phyloP scores from a whole-genome alignment of 2,888 invertebrate genomes.

The Limenitis camilla region DNA sequence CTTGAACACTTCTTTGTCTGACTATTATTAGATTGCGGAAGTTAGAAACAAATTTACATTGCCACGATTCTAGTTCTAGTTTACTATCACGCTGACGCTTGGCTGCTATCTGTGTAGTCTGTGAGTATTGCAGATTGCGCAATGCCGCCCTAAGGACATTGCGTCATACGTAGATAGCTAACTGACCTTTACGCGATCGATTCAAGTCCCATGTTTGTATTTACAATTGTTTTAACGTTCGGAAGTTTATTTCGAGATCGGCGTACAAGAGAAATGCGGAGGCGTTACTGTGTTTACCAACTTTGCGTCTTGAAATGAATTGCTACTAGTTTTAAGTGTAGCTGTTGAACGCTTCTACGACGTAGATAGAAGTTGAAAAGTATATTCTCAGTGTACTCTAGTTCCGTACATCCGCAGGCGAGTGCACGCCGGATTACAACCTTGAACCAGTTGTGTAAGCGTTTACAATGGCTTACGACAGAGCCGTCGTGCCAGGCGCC shows the following conservation, averaged over 20 bases:
- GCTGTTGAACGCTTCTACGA: no score
- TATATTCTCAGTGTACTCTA: conserved; percentile 26
- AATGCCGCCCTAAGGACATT: conserved; percentile 52
- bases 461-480: conserved; percentile 69
- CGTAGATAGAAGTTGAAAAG: no score
- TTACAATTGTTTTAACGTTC: conserved; percentile 7
- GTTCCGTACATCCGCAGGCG: conserved; percentile 69
- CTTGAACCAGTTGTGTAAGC: conserved; percentile 73
- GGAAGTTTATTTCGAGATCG: conserved; percentile 1
- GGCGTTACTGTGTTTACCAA: not conserved
- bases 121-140: conserved; percentile 56
- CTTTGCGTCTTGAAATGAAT: not conserved
- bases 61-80: conserved; percentile 6
- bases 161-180: conserved; percentile 56
- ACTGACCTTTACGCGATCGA: conserved; percentile 68
- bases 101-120: conserved; percentile 17
- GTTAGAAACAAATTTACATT: conserved; percentile 8
- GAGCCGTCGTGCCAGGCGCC: conserved; percentile 53
- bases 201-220: conserved; percentile 33
- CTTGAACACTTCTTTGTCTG: conserved; percentile 43
- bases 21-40: conserved; percentile 22
- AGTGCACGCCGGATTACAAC: conserved; percentile 63
- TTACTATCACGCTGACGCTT: conserved; percentile 11
- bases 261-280: not conserved
- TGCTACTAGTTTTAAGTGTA: no score